Base-by-base conservation (phyloP, 2,888 invertebrate genomes). In the Hecatera dysodea region DNA sequence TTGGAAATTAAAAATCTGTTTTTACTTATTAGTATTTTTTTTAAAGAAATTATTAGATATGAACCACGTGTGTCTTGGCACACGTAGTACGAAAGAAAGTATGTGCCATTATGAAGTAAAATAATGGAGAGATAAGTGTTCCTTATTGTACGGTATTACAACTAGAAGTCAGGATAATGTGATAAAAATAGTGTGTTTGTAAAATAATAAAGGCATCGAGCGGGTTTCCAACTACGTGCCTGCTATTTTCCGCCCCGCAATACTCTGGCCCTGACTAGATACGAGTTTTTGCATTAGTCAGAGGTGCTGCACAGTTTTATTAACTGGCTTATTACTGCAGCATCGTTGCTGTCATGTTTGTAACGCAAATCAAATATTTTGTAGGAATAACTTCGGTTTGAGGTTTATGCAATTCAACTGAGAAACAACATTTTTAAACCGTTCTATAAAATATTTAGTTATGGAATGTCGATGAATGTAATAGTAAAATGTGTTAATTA, bases 201-300 rank as follows among this genome's bases (percentile, higher is more conserved):
- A 61, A 69, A 75, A 69, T 50, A 69, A 50, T 65, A 52, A 50
- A 64, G 48, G 24, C 44, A 33, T 46, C 15, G 24, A 56, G 50
- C 62, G 24, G 19, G 39, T 48, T 57, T 62, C 73, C 27, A 69
- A 89, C 68, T 90, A 67, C 91, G 86, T 52, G 86, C 83, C 93
- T 92, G 93, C 84, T 76, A 82, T 87, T 89, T 89, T 85, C 88
- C 90, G 87, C 90, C 91, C 91, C 87, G 89, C 88, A 88, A 88
- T 90, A 90, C 89, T 88, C 87, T 86, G 87, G 84, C 86, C 82
- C 88, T 88, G 90, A 91, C 91, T 93, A 91, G 92, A 92, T 91
- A 91, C 86, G 88, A 90, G 89, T 92, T 94, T 93, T 93, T 94
- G 90, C 91, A 92, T 93, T 92, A 91, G 91, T 79, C 93, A 94